Evolutionary conservation across 2,113 vertebrate species (phyloP), one percentile per base, ranked within the genome.

Genomic region (Rhynchopsitta pachyrhyncha): DNA sequence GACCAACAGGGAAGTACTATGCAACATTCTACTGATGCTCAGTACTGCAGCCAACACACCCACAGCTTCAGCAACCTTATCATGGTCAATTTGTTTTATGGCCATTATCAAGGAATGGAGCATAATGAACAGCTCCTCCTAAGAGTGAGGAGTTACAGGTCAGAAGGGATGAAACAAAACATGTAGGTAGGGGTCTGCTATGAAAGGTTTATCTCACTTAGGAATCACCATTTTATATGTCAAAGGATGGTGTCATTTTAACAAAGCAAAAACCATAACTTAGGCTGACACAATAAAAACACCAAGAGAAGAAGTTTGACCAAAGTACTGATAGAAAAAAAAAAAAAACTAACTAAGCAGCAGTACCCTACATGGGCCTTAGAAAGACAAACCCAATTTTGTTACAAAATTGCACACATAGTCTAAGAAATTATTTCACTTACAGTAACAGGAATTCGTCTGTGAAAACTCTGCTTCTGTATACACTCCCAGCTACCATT

Each of bases 111-210:
- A 62, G 18, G 3, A 83, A 15, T 68, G 22, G 59, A 53, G 14
- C 13, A 49, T 27, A 12, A 74, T 42, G 20, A 77, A 24, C 18
- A 82, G 18, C 25, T 76, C 39, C 41, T 71, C 22, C 44, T 39
- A 9, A 74, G 8, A 76, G 7, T 1, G 2, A 76, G 22, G 28
- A 90, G 17, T 3, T 57, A 68, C 27, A 63, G 27, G 9, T 29
- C 28, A 71, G 27, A 73, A 76, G 28, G 24, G 33, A 39, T 17
- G 27, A 90, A 94, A 42, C 1, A 8, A 11, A 69, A 55, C 9
- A 22, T 1, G 2, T 6, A 42, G 27, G 23, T 11, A 17, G 4
- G 6, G n/a, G 7, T 7, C 10, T n/a, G 18, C 15, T 6, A 1
- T 4, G 2, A 67, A 71, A 75, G 4, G 10, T 49, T 68, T 68